These are phyloP conservation scores for Lepus americanus DNA, from an alignment of 2,113 vertebrate species.

Conservation along the genomic window DNA sequence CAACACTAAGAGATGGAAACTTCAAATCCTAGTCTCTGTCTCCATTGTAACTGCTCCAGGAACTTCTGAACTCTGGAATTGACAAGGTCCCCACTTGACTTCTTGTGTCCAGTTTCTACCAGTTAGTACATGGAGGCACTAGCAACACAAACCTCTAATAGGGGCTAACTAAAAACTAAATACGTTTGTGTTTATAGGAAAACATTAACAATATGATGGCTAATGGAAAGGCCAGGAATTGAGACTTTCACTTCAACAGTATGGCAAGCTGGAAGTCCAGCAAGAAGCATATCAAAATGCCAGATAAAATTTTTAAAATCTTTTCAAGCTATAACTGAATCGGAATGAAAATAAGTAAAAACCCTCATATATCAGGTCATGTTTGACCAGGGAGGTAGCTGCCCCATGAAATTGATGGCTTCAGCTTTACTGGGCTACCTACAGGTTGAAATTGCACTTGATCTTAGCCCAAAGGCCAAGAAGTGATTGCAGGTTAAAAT, in stretches of 20 bases:
- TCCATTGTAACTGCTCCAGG: not conserved
- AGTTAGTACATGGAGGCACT: not conserved
- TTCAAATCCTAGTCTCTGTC: not conserved
- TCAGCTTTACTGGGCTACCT: not conserved
- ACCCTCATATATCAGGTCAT: not conserved
- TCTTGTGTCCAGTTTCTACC: not conserved
- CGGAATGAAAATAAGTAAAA: slow-evolving; percentile 14
- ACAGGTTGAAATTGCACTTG: too few relatives aligned
- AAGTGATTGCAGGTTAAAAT: not conserved
- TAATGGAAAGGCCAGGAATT: not conserved
- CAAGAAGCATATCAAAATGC: not conserved
- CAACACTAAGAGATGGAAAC: not conserved
- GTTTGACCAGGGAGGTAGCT: not conserved
- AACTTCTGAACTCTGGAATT: not conserved
- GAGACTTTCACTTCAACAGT: not conserved
- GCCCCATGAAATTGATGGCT: not conserved
- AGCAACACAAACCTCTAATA: not conserved
- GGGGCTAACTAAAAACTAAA: not conserved
- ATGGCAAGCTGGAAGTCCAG: not conserved
- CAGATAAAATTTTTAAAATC: not conserved
- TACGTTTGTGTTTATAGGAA: not conserved
- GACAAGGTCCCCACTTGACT: not conserved
- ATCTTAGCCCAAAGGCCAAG: too few relatives aligned
- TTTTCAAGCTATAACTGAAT: slow-evolving; percentile 12
- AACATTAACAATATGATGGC: not conserved